Evolutionary conservation across 2,797 vertebrate species (phyloP), one percentile per base, ranked within the genome.

Genomic region (Yasuhikotakia modesta): DNA sequence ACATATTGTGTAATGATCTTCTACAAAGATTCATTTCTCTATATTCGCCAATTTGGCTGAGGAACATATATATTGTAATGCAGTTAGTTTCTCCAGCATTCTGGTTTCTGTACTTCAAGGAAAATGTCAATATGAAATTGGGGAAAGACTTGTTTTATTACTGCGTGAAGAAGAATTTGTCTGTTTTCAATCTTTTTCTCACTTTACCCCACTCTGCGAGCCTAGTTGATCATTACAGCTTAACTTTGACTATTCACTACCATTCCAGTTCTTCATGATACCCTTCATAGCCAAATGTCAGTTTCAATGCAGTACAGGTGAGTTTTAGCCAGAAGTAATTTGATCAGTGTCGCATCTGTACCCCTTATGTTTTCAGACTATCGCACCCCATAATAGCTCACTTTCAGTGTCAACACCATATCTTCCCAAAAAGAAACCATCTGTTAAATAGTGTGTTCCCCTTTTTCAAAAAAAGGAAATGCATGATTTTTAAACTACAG

Each of bases 271-370:
- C 32, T 53, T 46, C n/a, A 5, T 71, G 57, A 70, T 70, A 67
- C 22, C 58, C 58, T 70, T 65, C 0, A 71, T 63, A 48, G 76
- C 48, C 58, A 70, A 50, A 48, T 35, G 39, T 73, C 66, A 58
- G 50, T 66, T 63, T 6, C 71, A 78, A 78, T 65, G 48, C 76
- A 46, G 50, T 65, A 65, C 76, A 78, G 76, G 76, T 78, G 76
- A 78, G 32, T 55, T 64, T 39, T 53, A 35, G 52, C 39, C 39
- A 11, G 39, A 43, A 30, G 75, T 65, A 71, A 71, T 71, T 58
- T 71, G 76, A 78, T 78, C 68, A 65, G 48, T 32, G 64, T 71
- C 76, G 71, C 76, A 78, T 78, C 68, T 78, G 76, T 22, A 65
- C 17, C 21, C 76, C 76, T 71, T 24, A 78, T 78, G 76, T 46